Base-by-base conservation (phyloP, 1,140 invertebrate species). In the Drosophila varians region DNA sequence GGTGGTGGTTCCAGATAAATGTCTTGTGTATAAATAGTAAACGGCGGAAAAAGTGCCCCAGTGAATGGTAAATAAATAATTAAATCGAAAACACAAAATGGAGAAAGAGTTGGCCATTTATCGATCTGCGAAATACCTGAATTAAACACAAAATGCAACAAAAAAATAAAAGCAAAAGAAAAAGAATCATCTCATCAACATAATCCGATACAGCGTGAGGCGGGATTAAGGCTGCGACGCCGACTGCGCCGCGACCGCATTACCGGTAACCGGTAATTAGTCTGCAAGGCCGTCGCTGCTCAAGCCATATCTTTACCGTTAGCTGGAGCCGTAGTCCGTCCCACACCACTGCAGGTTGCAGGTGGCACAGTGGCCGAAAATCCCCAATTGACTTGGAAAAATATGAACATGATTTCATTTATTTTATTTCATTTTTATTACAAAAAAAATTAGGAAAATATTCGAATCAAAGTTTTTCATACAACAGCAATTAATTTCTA, bases 221-320 rank as follows among this genome's bases (percentile, higher is more conserved):
- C 68, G 69, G 68, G 69, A 73, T 73, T 73, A 73, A 53, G 69
- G 69, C 45, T 49, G 57, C 55, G 42, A 53, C 58, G 70, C 45
- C 68, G 36, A 52, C 45, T 42, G 64, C 60, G 64, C 28, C 9
- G 61, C 68, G 36, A 38, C 42, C 42, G 65, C 49, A 55, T 68
- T 69, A 70, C 53, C 68, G 54, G 66, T 49, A 34, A 38, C 58
- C 71, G 71, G 71, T 74, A 74, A 74, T 60, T 72, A 60, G 56
- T 42, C 62, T 42, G 53, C 65, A 69, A 69, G 65, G 65, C 61
- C 68, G 68, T 65, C 58, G 40, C 38, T 31, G 19, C n/a, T 34
- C 51, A 43, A 53, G 36, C 36, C n/a, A 43, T 28, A 9, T 56
- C 45, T 61, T 47, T 31, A 64, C 38, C 38, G 38, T 42, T 42